Percentiles rank a stretch among this genome's conserved stretches.
Evolutionary conservation across 2,888 invertebrate species (phyloP).

Genomic region (Lypha dubia): DNA sequence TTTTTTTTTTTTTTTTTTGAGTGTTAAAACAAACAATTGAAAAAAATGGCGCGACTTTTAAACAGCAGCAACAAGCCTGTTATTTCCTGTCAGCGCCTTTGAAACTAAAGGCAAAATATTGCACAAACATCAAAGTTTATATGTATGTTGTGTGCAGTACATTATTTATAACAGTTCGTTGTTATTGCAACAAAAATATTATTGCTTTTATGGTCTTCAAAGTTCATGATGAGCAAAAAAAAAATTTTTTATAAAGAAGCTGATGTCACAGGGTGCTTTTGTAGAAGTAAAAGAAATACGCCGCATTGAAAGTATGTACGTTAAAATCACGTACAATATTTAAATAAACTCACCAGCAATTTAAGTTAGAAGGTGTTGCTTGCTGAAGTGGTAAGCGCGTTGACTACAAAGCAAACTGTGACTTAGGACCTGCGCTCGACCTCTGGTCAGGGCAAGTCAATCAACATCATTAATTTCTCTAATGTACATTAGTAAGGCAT

Average conservation of each 20-base stretch:
- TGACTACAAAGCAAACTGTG: too few relatives aligned
- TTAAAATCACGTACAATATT: too few relatives aligned
- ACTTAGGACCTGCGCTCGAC: too few relatives aligned
- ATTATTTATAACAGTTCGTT: constrained; percentile 7
- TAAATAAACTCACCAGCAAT: too few relatives aligned
- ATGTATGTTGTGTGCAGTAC: background rate
- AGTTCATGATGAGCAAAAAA: background rate
- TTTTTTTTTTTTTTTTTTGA: constrained; percentile 19
- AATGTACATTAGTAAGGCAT: too few relatives aligned
- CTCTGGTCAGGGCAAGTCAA: too few relatives aligned
- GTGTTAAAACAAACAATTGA: constrained; percentile 48
- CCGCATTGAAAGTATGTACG: too few relatives aligned
- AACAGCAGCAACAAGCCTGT: constrained; percentile 13
- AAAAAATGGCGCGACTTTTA: constrained; percentile 32
- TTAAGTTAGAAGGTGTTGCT: too few relatives aligned
- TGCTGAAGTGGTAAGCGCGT: too few relatives aligned
- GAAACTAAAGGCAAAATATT: constrained; percentile 5
- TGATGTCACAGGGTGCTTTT: background rate
- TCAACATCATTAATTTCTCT: too few relatives aligned
- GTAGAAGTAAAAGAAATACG: background rate
- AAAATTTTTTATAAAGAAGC: background rate
- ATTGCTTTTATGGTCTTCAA: constrained; percentile 1
- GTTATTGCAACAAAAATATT: background rate
- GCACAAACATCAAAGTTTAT: constrained; percentile 22
- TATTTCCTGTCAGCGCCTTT: background rate